These are phyloP conservation scores for Phocoena sinus DNA, from an alignment of 2,113 vertebrate genomes.

Conservation along the genomic window DNA sequence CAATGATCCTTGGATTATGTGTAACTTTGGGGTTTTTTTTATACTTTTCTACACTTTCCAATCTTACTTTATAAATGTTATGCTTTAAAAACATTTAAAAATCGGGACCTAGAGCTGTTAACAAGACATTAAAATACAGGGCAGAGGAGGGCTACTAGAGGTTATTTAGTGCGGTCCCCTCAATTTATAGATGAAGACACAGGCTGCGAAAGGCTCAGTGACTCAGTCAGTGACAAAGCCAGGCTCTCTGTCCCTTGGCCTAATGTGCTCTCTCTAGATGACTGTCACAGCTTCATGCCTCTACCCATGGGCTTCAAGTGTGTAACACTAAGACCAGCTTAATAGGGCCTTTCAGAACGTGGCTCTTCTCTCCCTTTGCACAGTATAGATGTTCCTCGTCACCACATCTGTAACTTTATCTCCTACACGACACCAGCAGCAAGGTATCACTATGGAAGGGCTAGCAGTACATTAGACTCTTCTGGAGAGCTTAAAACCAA, in stretches of 20 bases:
- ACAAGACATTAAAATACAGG: neutral
- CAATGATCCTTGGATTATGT: neutral
- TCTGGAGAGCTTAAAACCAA: neutral
- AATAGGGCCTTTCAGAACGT: neutral
- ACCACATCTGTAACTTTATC: neutral
- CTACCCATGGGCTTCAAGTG: neutral
- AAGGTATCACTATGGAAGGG: neutral
- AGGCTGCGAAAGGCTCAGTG: neutral
- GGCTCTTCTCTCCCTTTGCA: neutral
- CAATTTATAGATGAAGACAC: neutral
- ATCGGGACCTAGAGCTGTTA: neutral
- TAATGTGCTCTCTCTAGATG: neutral
- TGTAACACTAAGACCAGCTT: neutral
- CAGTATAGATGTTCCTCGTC: neutral
- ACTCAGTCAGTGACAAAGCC: neutral
- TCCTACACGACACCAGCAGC: neutral
- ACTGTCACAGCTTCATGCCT: neutral
- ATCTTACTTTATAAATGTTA: constrained; percentile 32
- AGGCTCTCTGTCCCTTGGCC: neutral
- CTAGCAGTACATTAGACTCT: neutral
- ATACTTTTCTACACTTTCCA: neutral
- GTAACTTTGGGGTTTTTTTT: neutral
- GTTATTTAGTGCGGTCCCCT: neutral
- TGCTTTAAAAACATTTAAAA: neutral
- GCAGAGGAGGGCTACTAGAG: neutral